Evolutionary conservation across 2,113 vertebrate genomes (phyloP).

Genomic region (Hemiscyllium ocellatum): DNA sequence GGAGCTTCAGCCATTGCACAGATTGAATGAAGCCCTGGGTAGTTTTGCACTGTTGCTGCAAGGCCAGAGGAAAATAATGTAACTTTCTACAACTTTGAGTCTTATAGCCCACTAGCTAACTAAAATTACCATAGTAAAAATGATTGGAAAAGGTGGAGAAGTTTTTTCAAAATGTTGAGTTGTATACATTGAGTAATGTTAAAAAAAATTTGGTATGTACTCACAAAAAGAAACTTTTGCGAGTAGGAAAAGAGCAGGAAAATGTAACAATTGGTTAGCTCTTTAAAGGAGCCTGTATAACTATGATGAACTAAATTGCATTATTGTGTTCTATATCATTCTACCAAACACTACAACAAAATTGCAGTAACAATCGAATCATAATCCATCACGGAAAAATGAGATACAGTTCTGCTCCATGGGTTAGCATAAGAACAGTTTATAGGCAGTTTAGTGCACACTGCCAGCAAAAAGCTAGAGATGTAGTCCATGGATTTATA

Average conservation of each 20-base stretch:
- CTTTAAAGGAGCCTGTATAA: neutral
- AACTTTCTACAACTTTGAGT: neutral
- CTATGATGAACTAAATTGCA: neutral
- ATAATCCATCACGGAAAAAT: neutral
- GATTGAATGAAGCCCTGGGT: neutral
- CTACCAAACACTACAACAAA: neutral
- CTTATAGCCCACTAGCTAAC: neutral
- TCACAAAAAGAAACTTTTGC: neutral
- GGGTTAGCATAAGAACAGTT: neutral
- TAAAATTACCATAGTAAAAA: neutral
- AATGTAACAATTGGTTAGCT: neutral
- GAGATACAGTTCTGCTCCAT: neutral
- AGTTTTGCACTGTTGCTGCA: neutral
- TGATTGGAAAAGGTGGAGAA: neutral
- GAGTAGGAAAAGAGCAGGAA: too few species aligned
- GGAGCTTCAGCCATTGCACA: neutral
- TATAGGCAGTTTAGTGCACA: neutral
- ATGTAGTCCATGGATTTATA: neutral
- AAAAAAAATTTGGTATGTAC: neutral
- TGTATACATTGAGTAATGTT: neutral
- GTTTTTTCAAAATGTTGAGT: neutral
- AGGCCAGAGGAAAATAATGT: neutral
- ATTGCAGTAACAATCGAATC: neutral
- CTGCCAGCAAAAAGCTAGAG: neutral
- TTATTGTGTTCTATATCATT: neutral